Evolutionary conservation across 2,113 vertebrate species (phyloP).

Genomic region (Ariopsis seemanni): DNA sequence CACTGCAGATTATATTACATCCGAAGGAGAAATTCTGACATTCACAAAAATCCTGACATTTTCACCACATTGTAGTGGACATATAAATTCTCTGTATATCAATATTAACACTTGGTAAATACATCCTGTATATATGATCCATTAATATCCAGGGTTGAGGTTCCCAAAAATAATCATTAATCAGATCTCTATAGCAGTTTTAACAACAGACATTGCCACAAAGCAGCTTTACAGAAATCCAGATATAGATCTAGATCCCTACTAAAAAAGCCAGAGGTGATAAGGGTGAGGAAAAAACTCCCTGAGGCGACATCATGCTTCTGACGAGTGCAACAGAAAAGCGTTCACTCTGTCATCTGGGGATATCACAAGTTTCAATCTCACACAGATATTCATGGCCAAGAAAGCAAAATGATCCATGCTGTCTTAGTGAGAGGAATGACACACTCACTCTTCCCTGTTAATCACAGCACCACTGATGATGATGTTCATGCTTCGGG

Average conservation of each 20-base stretch:
- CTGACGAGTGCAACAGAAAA: background rate
- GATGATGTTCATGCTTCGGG: no score
- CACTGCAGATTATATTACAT: constrained; percentile 1
- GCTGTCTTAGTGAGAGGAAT: background rate
- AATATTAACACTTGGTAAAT: background rate
- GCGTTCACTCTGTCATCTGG: background rate
- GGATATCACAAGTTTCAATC: background rate
- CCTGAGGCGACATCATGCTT: background rate
- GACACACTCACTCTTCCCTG: background rate
- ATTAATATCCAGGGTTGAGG: background rate
- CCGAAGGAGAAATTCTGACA: background rate
- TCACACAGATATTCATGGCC: background rate
- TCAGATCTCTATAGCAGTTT: background rate
- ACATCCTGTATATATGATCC: background rate
- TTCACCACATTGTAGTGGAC: background rate
- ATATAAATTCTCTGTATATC: background rate
- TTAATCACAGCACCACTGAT: background rate
- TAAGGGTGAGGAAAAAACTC: background rate
- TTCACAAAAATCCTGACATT: no score
- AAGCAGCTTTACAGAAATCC: background rate
- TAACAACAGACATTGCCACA: background rate
- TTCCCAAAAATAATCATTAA: background rate
- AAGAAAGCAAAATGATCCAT: background rate
- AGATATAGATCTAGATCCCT: background rate
- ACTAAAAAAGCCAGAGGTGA: background rate